These are phyloP conservation scores for Cygnus olor DNA, from an alignment of 2,797 vertebrate species.

Conservation along the genomic window DNA sequence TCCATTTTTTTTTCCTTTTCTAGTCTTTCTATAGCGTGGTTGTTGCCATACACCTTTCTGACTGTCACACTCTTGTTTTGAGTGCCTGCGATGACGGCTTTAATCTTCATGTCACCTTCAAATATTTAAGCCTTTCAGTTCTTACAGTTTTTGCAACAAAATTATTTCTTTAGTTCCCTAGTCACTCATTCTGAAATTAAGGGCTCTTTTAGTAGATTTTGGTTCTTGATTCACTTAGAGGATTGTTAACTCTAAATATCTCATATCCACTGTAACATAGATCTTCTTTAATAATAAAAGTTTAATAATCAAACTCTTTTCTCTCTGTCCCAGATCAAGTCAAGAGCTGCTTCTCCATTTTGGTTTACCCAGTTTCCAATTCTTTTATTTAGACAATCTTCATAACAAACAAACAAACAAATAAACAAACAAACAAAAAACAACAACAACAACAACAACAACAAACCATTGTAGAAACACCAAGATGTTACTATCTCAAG, in stretches of 20 bases:
- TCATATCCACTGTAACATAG: fast-evolving
- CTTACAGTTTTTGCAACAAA: background rate
- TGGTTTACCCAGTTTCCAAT: background rate
- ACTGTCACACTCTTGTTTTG: background rate
- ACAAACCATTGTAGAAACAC: background rate
- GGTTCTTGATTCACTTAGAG: background rate
- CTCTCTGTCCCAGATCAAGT: background rate
- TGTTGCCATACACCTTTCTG: background rate
- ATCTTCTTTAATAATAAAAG: background rate
- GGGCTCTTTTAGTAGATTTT: background rate
- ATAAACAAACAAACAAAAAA: too few species aligned
- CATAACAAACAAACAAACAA: too few species aligned
- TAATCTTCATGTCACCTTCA: background rate
- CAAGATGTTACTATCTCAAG: fast-evolving
- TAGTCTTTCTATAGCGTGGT: background rate
- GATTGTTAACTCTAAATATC: background rate
- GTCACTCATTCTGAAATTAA: background rate
- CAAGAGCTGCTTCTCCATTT: background rate
- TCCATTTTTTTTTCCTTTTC: background rate
- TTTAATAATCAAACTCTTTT: background rate
- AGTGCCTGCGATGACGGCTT: background rate
- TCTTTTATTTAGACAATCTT: background rate
- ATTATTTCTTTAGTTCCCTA: too few species aligned
- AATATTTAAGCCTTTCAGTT: background rate
- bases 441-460: too few species aligned